phyloP scores from a whole-genome alignment of 2,797 vertebrate species.

The Pristis pectinata region DNA sequence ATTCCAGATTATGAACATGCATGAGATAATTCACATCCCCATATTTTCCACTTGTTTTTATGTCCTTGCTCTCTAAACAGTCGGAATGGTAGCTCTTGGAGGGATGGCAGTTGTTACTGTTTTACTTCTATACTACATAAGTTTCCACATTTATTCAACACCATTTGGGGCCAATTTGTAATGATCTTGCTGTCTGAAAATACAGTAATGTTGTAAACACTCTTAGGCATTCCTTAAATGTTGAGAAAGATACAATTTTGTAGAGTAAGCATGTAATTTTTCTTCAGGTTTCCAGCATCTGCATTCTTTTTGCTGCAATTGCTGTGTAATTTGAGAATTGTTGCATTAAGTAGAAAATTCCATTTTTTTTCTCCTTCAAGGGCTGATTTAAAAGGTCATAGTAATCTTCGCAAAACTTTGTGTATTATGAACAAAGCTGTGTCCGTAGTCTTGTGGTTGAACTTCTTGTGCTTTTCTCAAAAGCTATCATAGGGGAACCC shows the following conservation, averaged over 20 bases:
- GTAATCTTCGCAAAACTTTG: not conserved
- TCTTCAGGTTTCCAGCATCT: too few relatives aligned
- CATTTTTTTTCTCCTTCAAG: too few relatives aligned
- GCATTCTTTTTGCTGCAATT: too few relatives aligned
- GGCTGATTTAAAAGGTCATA: not conserved
- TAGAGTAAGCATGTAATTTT: not conserved
- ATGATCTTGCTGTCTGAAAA: not conserved
- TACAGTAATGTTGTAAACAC: not conserved
- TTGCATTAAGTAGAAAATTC: not conserved
- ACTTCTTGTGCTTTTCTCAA: too few relatives aligned
- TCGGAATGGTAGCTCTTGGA: not conserved
- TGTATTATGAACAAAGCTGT: not conserved
- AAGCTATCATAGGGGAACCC: too few relatives aligned
- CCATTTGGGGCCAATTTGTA: not conserved
- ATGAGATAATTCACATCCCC: not conserved
- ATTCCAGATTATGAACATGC: not conserved
- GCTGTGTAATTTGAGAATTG: not conserved
- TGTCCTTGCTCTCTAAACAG: not conserved
- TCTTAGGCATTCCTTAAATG: not conserved
- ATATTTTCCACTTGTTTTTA: not conserved
- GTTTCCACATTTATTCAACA: not conserved
- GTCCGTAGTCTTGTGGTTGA: not conserved
- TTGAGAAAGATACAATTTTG: not conserved
- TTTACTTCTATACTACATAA: not conserved
- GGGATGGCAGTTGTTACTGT: not conserved